phyloP scores from a whole-genome alignment of 2,888 invertebrate species.

The Tetramorium bicarinatum region DNA sequence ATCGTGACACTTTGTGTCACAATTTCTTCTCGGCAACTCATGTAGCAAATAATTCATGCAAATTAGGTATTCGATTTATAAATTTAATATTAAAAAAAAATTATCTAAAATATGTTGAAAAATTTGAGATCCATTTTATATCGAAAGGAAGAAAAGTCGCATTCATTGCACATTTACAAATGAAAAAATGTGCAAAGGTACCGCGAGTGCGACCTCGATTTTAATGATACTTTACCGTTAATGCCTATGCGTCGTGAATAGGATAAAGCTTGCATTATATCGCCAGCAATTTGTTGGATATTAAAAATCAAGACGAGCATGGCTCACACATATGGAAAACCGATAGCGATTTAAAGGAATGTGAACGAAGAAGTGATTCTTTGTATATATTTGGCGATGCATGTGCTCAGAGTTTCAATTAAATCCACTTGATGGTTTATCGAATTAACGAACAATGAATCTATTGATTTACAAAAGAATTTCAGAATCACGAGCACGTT shows the following conservation, averaged over 20 bases:
- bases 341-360: slow-evolving; percentile 9
- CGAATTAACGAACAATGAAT: slow-evolving; percentile 20
- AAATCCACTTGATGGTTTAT: slow-evolving; percentile 6
- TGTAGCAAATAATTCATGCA: slow-evolving; percentile 35
- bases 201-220: slow-evolving; percentile 33
- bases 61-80: slow-evolving; percentile 26
- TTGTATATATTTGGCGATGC: slow-evolving; percentile 6
- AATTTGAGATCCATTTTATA: slow-evolving; percentile 26
- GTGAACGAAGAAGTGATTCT: slow-evolving; percentile 27
- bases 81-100: slow-evolving; percentile 19
- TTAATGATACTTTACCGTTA: slow-evolving; percentile 35
- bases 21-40: slow-evolving; percentile 48
- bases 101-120: not conserved
- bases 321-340: slow-evolving; percentile 22
- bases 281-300: slow-evolving; percentile 7
- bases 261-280: slow-evolving; percentile 39
- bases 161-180: not conserved
- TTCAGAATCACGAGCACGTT: not conserved
- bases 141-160: not conserved
- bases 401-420: not conserved
- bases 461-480: not conserved
- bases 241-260: slow-evolving; percentile 1
- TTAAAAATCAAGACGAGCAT: slow-evolving; percentile 43
- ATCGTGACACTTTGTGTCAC: slow-evolving; percentile 56
- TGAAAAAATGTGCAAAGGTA: not conserved